Percentiles rank a stretch among this genome's conserved stretches.
phyloP scores from a whole-genome alignment of 2,797 vertebrate species.

The Cossypha polioptera region DNA sequence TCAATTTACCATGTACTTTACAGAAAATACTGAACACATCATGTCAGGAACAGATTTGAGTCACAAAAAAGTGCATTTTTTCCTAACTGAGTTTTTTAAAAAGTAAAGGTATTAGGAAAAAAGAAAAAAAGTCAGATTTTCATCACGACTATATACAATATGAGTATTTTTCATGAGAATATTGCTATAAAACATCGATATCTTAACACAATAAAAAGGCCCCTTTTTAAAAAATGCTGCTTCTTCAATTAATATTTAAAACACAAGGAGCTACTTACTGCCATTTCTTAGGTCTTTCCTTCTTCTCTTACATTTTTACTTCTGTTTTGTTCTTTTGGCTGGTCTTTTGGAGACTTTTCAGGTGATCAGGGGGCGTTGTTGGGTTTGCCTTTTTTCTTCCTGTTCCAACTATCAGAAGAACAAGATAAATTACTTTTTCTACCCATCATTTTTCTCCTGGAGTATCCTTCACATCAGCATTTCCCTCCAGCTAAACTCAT shows the following conservation, averaged over 20 bases:
- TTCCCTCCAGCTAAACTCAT: conserved; percentile 23
- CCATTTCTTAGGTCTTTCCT: background rate
- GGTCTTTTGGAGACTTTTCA: background rate
- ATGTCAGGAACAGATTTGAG: background rate
- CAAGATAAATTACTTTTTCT: conserved; percentile 36
- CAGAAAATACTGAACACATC: background rate
- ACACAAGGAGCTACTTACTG: background rate
- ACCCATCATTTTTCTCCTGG: conserved; percentile 23
- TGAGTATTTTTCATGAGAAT: background rate
- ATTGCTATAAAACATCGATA: background rate
- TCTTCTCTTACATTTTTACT: background rate
- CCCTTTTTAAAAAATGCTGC: rapidly evolving
- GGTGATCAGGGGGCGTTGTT: background rate
- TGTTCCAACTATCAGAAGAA: background rate
- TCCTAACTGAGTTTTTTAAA: background rate
- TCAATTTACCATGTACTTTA: background rate
- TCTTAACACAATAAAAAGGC: rapidly evolving
- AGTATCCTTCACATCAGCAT: conserved; percentile 27
- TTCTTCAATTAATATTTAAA: background rate
- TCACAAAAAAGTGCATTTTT: background rate
- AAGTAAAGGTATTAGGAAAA: background rate
- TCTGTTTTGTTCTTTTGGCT: background rate
- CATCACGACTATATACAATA: rapidly evolving
- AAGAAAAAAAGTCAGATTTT: background rate
- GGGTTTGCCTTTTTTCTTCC: background rate